Evolutionary conservation across 2,797 vertebrate genomes (phyloP), one percentile per base, ranked within the genome.

Genomic region (Microctenopoma stevenorrisi): DNA sequence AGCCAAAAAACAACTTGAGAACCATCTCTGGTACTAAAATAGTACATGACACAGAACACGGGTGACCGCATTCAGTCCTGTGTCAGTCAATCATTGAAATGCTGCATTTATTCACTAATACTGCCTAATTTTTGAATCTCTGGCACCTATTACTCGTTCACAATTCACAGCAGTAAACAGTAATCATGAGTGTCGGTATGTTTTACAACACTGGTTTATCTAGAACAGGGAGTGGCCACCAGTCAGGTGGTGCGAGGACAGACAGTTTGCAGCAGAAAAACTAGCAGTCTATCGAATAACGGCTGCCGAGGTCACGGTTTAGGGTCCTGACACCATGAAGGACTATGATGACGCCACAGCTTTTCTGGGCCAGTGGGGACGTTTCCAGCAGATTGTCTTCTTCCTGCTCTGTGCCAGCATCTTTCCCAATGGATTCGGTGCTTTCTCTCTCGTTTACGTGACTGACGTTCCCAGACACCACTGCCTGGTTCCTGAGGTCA

Each of bases 321-420:
- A 3, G 35, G 35, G 25, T 2, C 43, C 7, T 26, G 33, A n/a
- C 5, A 60, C 4, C 0, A 83, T 87, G 95, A 82, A 68, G 1
- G 90, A 93, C 76, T 96, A 94, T 78, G 94, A 94, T 0, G 88
- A 80, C 7, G 44, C 77, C 28, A 16, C 22, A 3, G 87, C 91
- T 0, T 95, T 96, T 63, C 76, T 96, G 72, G 94, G 95, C 12
- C 91, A 94, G 0, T 94, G 91, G 92, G 95, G 94, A 15, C 88
- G 64, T 25, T 96, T 95, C 82, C 95, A 96, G 77, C 76, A 88
- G 10, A 65, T 90, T 12, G 42, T 95, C 15, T 96, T 96, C 83
- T 93, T 96, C 44, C 86, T 96, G 12, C 93, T 96, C 72, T 95
- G 94, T 62, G 83, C 86, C 89, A 94, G 95, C 78, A 92, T 91